phyloP scores from a whole-genome alignment of 2,888 invertebrate species.

The Habroteleia sp. region DNA sequence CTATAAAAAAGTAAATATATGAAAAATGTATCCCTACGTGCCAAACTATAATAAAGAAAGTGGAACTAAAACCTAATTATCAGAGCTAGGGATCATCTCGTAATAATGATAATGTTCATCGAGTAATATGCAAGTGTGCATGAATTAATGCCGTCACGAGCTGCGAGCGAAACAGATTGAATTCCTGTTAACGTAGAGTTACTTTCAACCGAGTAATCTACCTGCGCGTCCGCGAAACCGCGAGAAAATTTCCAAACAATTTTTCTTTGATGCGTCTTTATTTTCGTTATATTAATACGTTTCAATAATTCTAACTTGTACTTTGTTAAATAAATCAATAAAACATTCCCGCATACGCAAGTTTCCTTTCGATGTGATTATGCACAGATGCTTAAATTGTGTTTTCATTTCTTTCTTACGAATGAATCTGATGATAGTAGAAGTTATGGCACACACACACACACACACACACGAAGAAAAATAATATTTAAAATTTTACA shows the following conservation, averaged over 20 bases:
- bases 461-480: no score
- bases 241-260: slow-evolving; percentile 21
- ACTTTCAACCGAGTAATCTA: slow-evolving; percentile 24
- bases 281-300: no score
- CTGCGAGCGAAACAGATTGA: slow-evolving; percentile 46
- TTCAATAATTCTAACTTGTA: no score
- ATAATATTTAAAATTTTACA: no score
- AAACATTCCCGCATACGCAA: no score
- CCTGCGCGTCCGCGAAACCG: slow-evolving; percentile 9
- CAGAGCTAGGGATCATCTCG: slow-evolving; percentile 27
- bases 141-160: slow-evolving; percentile 50
- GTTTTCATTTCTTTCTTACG: no score
- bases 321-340: no score
- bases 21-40: slow-evolving; percentile 16
- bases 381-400: no score
- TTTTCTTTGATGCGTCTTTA: not conserved
- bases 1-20: no score
- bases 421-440: no score
- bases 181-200: slow-evolving; percentile 46
- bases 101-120: slow-evolving; percentile 40
- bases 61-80: slow-evolving; percentile 40
- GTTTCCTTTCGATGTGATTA: no score
- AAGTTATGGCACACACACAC: no score
- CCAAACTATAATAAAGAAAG: slow-evolving; percentile 22
- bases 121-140: slow-evolving; percentile 15